phyloP scores from a whole-genome alignment of 1,140 invertebrate genomes.

The Danaus plexippus region DNA sequence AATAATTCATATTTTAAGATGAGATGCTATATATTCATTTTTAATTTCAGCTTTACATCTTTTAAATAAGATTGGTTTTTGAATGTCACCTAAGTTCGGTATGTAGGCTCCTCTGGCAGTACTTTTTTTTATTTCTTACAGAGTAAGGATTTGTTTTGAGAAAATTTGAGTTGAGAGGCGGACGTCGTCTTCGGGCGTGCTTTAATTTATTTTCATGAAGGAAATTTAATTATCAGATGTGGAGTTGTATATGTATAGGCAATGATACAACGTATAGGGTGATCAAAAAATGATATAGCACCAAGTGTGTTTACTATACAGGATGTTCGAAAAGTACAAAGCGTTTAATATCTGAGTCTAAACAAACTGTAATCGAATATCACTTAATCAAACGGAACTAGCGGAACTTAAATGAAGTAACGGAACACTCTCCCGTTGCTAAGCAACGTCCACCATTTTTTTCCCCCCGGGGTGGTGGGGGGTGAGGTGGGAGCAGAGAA shows the following conservation, averaged over 20 bases:
- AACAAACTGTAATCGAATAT: too few species aligned
- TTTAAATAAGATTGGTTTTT: constrained; percentile 21
- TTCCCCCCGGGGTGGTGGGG: constrained; percentile 23
- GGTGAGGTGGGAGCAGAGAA: constrained; percentile 39
- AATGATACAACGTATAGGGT: too few species aligned
- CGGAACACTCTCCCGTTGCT: constrained; percentile 31
- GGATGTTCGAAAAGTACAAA: too few species aligned
- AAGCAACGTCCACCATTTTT: constrained; percentile 57
- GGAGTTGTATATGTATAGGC: too few species aligned
- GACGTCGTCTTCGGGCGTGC: constrained; percentile 24
- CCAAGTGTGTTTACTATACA: too few species aligned
- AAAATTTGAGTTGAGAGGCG: constrained; percentile 40
- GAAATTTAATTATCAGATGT: constrained; percentile 18
- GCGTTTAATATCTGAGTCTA: too few species aligned
- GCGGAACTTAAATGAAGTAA: constrained; percentile 6
- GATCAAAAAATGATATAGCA: too few species aligned
- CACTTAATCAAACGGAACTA: too few species aligned
- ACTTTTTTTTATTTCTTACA: constrained; percentile 60
- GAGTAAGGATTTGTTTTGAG: constrained; percentile 49
- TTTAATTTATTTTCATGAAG: constrained; percentile 26
- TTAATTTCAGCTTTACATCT: constrained; percentile 13
- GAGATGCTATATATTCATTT: neutral
- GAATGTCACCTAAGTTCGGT: neutral
- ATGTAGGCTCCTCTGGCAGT: constrained; percentile 33
- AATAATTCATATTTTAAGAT: neutral